phyloP scores from a whole-genome alignment of 1,140 invertebrate genomes.

The Panagrolaimus sp. region DNA sequence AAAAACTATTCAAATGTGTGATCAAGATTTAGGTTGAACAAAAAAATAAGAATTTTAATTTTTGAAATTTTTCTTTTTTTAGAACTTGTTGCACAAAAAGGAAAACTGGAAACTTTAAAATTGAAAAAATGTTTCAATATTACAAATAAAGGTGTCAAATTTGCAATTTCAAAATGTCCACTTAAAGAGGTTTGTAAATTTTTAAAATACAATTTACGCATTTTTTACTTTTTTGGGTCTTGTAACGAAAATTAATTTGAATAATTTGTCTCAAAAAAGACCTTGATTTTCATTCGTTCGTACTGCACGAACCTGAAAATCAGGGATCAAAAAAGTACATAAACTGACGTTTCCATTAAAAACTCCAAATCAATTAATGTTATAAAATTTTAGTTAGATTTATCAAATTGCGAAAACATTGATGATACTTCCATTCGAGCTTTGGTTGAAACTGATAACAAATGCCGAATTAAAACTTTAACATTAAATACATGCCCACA shows the following conservation, averaged over 20 bases:
- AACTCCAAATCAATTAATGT: no score
- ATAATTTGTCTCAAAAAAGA: slow-evolving; percentile 21
- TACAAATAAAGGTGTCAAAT: slow-evolving; percentile 25
- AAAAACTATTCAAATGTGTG: slow-evolving; percentile 29
- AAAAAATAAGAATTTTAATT: no score
- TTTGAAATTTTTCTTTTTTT: no score
- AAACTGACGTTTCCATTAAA: neutral
- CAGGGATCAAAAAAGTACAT: no score
- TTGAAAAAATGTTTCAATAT: slow-evolving; percentile 29
- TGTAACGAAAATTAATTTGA: slow-evolving; percentile 4
- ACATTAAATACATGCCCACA: slow-evolving; percentile 3
- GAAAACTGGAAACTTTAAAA: slow-evolving; percentile 17
- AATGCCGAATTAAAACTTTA: neutral
- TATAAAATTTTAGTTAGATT: slow-evolving; percentile 30
- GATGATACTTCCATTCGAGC: slow-evolving; percentile 6
- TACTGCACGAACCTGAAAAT: no score
- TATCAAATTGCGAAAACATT: slow-evolving; percentile 30
- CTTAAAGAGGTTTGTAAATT: slow-evolving; percentile 28
- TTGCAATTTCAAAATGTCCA: slow-evolving; percentile 17
- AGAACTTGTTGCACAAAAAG: slow-evolving; percentile 17
- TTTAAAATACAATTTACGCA: no score
- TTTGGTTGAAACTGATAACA: neutral
- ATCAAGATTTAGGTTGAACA: slow-evolving; percentile 34
- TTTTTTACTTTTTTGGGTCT: neutral
- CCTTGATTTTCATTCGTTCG: no score